Base-by-base conservation (phyloP, 2,888 invertebrate species). In the Sinelater perroti region DNA sequence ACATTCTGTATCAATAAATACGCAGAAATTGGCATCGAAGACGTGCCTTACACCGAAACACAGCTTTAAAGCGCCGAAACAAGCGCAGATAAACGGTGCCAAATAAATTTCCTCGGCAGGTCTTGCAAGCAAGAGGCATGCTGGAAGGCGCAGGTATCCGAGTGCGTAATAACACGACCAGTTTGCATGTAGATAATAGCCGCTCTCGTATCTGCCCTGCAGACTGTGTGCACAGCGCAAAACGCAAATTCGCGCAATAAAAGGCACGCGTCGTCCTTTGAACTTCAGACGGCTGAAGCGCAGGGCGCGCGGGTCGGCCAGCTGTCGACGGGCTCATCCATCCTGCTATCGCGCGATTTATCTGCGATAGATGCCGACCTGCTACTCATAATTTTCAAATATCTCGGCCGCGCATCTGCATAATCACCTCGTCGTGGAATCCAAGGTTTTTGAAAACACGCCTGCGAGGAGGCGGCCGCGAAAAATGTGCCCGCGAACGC, bases 361-460 rank as follows among this genome's bases (percentile, higher is more conserved):
- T 63, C 63, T 63, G 60, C 61, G 61, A 57, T 63, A 63, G 63
- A 61, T 40, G 53, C 51, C 57, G 53, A 30, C 50, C 45, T 42
- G 63, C 52, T 61, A 60, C 61, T 63, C 63, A 63, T 63, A 63
- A 61, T 60, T 63, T 46, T 59, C 59, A 57, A 60, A 56, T 63
- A 63, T 63, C 63, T 63, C 53, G 30, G 45, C 57, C 52, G 61
- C 40, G 54, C 54, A 63, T 63, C 63, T 63, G 57, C 60, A 63
- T 63, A 63, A 60, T 63, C 63, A 60, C 60, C 58, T 61, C 45
- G 54, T 54, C 45, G 38, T 30, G 46, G 51, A 50, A 42, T 50
- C 26, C 40, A 35, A 35, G 24, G 33, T 35, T 53, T 45, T 40
- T 10, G 24, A 40, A 40, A 21, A 38, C 6, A 38, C n/a, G n/a